Evolutionary conservation across 2,888 invertebrate genomes (phyloP).

Genomic region (Leptopterna dolabrata): DNA sequence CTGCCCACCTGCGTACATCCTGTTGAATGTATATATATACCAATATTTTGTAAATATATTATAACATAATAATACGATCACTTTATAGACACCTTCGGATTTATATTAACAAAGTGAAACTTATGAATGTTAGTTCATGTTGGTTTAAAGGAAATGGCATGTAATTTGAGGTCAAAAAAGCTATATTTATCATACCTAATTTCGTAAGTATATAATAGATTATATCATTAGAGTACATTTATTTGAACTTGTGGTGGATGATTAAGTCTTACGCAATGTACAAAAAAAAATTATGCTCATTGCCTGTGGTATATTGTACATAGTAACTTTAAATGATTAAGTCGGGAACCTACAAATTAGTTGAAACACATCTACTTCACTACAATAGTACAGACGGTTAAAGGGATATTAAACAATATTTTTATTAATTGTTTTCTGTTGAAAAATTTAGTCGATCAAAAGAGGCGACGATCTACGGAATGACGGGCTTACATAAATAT

Average conservation of each 20-base stretch:
- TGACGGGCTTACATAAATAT: too few relatives aligned
- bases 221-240: neutral
- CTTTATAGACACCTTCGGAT: neutral
- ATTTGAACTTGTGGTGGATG: neutral
- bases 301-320: slow-evolving; percentile 59
- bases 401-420: too few relatives aligned
- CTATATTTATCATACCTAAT: slow-evolving; percentile 31
- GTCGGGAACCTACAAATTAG: neutral
- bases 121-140: neutral
- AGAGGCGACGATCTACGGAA: too few relatives aligned
- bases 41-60: slow-evolving; percentile 17
- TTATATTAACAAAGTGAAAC: neutral
- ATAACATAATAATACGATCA: neutral
- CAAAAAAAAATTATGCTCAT: slow-evolving; percentile 58
- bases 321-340: slow-evolving; percentile 33
- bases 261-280: slow-evolving; percentile 37
- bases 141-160: neutral
- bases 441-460: neutral
- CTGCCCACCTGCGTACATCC: slow-evolving; percentile 34
- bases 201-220: neutral
- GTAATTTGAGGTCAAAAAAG: neutral
- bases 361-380: neutral
- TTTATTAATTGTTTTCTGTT: neutral
- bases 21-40: neutral
- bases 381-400: too few relatives aligned